Conservation (phyloP, 92 coral and sea anemone genomes). For the Epizoanthus fatuus region DNA sequence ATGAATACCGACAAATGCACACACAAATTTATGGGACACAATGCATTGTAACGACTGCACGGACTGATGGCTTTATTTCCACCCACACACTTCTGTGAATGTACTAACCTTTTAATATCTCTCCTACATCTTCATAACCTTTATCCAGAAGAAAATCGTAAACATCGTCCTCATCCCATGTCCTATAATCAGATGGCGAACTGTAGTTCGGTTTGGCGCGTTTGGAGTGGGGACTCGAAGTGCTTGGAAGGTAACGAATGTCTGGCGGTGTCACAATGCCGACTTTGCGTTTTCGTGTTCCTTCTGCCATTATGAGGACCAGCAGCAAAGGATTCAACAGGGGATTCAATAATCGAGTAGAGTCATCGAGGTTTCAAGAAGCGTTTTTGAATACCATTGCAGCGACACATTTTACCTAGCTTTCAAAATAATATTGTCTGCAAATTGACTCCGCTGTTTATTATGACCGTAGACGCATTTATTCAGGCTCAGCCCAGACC, state of each 20-base stretch:
- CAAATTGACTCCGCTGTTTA: no score
- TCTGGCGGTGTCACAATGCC: conserved; percentile 68
- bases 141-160: conserved; percentile 22
- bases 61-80: neutral
- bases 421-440: no score
- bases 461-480: no score
- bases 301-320: neutral
- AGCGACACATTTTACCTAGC: no score
- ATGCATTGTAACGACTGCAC: neutral
- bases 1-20: no score
- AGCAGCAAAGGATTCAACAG: neutral
- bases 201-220: conserved; percentile 25
- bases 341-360: no score
- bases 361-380: no score
- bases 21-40: no score
- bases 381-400: no score
- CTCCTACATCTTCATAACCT: conserved; percentile 16
- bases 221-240: conserved; percentile 64
- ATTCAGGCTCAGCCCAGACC: no score
- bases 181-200: conserved; percentile 4
- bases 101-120: conserved; percentile 34
- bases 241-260: neutral
- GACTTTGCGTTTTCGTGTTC: conserved; percentile 59
- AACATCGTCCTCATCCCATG: conserved; percentile 46
- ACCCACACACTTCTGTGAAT: neutral